A percentile compares a stretch with the other conserved stretches of the same genome.
Evolutionary conservation across 2,888 invertebrate genomes (phyloP).

Genomic region (Plagodis pulveraria): DNA sequence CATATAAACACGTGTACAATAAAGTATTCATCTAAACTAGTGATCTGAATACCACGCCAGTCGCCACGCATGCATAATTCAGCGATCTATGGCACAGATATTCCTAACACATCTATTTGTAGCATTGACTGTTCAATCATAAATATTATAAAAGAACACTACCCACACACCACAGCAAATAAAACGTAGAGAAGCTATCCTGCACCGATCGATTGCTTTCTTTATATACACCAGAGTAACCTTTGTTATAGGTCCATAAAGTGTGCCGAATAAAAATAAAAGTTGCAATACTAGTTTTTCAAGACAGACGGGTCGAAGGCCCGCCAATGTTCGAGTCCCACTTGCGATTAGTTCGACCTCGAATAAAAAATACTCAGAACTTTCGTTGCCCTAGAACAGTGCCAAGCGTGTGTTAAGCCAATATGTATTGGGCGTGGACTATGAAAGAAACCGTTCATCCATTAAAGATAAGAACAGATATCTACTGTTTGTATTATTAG

Average conservation of each 20-base stretch:
- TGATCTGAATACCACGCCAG: no score
- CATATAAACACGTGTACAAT: no score
- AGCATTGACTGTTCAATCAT: no score
- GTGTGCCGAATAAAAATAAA: constrained; percentile 74
- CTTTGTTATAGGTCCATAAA: constrained; percentile 48
- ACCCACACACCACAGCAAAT: neutral
- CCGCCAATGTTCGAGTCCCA: constrained; percentile 55
- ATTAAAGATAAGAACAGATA: constrained; percentile 2
- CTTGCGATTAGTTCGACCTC: constrained; percentile 69
- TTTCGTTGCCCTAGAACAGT: constrained; percentile 56
- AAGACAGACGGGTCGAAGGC: constrained; percentile 68
- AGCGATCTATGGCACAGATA: no score
- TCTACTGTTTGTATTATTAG: constrained; percentile 8
- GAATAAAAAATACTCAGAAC: constrained; percentile 57
- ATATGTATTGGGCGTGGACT: constrained; percentile 20
- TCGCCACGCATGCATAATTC: no score
- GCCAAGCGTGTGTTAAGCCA: constrained; percentile 11
- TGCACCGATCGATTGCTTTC: constrained; percentile 10
- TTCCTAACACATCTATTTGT: no score
- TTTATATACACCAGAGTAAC: constrained; percentile 43
- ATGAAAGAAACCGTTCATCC: constrained; percentile 14
- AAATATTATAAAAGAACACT: constrained; percentile 1
- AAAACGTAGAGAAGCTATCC: constrained; percentile 1
- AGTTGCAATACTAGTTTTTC: constrained; percentile 77
- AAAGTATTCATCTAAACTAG: no score